Conservation (phyloP, 2,888 invertebrate genomes). For the Apamea epomidion region DNA sequence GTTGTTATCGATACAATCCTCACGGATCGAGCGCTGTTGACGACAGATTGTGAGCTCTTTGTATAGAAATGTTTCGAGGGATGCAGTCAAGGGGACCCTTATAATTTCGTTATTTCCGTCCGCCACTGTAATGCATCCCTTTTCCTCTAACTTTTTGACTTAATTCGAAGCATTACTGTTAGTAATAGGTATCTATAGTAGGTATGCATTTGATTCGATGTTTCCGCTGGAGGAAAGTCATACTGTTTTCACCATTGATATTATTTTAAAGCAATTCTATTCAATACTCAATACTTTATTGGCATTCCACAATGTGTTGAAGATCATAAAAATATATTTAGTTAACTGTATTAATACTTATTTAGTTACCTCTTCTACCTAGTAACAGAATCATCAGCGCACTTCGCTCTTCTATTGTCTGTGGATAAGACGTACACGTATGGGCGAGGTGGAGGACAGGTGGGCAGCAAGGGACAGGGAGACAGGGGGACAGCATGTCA, state of each 20-base stretch:
- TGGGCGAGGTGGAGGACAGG: neutral
- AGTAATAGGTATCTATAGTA: neutral
- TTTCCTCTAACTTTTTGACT: constrained; percentile 34
- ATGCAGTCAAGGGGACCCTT: constrained; percentile 19
- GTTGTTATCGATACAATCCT: constrained; percentile 44
- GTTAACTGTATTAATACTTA: neutral
- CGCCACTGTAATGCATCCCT: neutral
- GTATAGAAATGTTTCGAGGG: constrained; percentile 6
- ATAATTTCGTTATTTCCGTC: constrained; percentile 30
- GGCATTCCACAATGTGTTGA: neutral
- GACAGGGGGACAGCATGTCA: neutral
- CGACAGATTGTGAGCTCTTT: constrained; percentile 36
- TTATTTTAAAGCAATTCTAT: neutral
- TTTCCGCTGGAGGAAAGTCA: neutral
- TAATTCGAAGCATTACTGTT: constrained; percentile 10
- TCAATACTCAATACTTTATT: neutral
- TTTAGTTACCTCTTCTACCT: neutral
- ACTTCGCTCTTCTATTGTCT: constrained; percentile 12
- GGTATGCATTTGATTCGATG: neutral
- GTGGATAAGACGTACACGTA: constrained; percentile 4
- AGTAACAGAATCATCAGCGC: neutral
- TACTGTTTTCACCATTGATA: neutral
- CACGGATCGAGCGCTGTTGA: constrained; percentile 16
- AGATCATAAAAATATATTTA: too few species aligned
- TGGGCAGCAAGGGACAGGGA: neutral